Evolutionary conservation across 1,140 invertebrate genomes (phyloP), one percentile per base, ranked within the genome.

Genomic region (Meloidogyne floridensis): DNA sequence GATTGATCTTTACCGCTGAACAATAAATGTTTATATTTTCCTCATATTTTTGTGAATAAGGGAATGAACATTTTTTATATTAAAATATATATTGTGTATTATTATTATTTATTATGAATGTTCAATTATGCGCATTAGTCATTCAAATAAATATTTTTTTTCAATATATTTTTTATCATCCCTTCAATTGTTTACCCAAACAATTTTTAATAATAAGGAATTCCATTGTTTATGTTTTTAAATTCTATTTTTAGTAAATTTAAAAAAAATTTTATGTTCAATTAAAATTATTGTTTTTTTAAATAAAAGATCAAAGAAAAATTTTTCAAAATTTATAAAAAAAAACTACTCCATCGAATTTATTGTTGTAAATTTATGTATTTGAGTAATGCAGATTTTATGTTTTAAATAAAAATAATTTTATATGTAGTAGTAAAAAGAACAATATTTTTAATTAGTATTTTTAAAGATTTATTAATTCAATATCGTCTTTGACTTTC

Each of bases 81-180:
- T n/a, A n/a, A 65, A 65, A 65, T 32, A 65, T 65, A 65, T 13
- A n/a, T 65, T 1, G 7, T 47, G 4, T 6, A 47, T 6, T 47
- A 47, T 65, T n/a, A 11, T 65, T n/a, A n/a, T 6, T 65, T n/a
- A n/a, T 13, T 15, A 15, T 54, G 11, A 54, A 3, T 65, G n/a
- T 65, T 65, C 59, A 65, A 65, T 65, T 65, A 65, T 65, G 59
- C 59, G 59, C 59, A 65, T 65, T 65, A 65, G 59, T 65, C 59
- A 65, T 65, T n/a, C 4, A n/a, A 65, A 65, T 65, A 65, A 65
- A 11, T 11, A 54, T 54, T n/a, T n/a, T 65, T 1, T 65, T n/a
- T 65, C n/a, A 65, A 65, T 18, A 47, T 47, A 47, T 47, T 47
- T 47, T 47, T 5, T 65, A n/a, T 65, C 59, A 65, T 65, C 59